Evolutionary conservation across 2,797 vertebrate genomes (phyloP).

Genomic region (Somateria mollissima): DNA sequence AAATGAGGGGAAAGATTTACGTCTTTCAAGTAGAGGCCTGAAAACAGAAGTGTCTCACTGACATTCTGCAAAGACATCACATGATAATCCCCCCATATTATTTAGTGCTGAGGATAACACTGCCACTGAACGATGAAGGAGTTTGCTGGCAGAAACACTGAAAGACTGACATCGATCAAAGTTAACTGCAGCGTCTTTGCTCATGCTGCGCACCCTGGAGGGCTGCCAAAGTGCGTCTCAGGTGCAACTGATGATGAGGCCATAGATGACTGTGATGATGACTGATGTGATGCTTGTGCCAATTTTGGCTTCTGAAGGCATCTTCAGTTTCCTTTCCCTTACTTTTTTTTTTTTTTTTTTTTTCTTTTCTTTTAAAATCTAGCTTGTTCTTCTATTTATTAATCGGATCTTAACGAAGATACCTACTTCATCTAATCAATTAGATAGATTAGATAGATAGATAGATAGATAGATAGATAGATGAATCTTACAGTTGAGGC

Average conservation of each 20-base stretch:
- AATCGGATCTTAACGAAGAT: background rate
- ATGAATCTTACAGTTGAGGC: background rate
- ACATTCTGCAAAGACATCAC: slow-evolving; percentile 24
- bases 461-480: too few relatives aligned
- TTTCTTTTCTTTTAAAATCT: background rate
- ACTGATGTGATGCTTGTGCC: slow-evolving; percentile 17
- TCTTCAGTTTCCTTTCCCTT: background rate
- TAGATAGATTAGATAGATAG: background rate
- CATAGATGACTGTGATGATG: slow-evolving; percentile 6
- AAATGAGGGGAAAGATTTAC: slow-evolving; percentile 7
- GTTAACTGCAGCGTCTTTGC: slow-evolving; percentile 52
- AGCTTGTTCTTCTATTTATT: background rate
- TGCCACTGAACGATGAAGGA: slow-evolving; percentile 47
- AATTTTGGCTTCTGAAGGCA: background rate
- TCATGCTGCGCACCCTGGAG: slow-evolving; percentile 4
- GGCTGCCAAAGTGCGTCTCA: slow-evolving; percentile 41
- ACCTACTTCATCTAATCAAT: background rate
- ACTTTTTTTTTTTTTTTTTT: background rate
- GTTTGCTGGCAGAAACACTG: slow-evolving; percentile 60
- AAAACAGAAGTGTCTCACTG: slow-evolving; percentile 35
- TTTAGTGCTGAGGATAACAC: slow-evolving; percentile 53
- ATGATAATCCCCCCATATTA: slow-evolving; percentile 63
- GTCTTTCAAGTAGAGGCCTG: background rate
- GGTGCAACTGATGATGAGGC: slow-evolving; percentile 23
- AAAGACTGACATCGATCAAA: slow-evolving; percentile 65